These are phyloP conservation scores for Catocala nupta DNA, from an alignment of 2,888 invertebrate species.

Conservation along the genomic window DNA sequence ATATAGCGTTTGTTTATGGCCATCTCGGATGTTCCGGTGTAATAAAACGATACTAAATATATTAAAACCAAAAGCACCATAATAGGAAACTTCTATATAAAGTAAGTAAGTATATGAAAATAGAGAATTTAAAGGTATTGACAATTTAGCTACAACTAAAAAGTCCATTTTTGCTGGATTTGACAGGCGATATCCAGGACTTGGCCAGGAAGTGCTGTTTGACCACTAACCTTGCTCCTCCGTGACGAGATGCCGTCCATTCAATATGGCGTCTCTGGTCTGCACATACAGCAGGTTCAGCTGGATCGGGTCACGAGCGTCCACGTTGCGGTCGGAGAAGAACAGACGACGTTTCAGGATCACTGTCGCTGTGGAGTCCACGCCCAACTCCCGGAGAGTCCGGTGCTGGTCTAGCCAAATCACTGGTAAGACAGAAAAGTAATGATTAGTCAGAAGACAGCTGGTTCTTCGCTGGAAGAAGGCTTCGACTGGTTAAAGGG, in stretches of 20 bases:
- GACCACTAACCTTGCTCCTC: constrained; percentile 91
- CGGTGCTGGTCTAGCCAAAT: constrained; percentile 99
- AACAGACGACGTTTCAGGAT: constrained; percentile 97
- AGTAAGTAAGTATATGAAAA: too few species aligned
- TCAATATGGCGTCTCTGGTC: constrained; percentile 97
- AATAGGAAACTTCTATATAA: too few species aligned
- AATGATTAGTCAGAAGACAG: too few species aligned
- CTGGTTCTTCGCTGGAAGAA: too few species aligned
- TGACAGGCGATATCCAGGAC: not conserved
- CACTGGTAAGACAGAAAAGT: constrained; percentile 76
- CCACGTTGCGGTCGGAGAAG: constrained; percentile 99
- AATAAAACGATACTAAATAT: too few species aligned
- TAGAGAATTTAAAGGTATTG: too few species aligned
- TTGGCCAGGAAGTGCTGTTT: not conserved
- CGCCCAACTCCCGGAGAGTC: constrained; percentile 97
- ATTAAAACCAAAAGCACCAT: too few species aligned
- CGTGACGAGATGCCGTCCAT: constrained; percentile 98
- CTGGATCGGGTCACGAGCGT: constrained; percentile 98
- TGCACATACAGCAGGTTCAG: constrained; percentile 98
- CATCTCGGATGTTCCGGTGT: too few species aligned
- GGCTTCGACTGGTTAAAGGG: too few species aligned
- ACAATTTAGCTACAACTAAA: too few species aligned
- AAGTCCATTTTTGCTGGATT: too few species aligned
- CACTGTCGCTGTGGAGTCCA: constrained; percentile 96
- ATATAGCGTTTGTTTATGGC: too few species aligned